Evolutionary conservation across 1,140 invertebrate genomes (phyloP), one percentile per base, ranked within the genome.

Genomic region (Drosophila bifasciata): DNA sequence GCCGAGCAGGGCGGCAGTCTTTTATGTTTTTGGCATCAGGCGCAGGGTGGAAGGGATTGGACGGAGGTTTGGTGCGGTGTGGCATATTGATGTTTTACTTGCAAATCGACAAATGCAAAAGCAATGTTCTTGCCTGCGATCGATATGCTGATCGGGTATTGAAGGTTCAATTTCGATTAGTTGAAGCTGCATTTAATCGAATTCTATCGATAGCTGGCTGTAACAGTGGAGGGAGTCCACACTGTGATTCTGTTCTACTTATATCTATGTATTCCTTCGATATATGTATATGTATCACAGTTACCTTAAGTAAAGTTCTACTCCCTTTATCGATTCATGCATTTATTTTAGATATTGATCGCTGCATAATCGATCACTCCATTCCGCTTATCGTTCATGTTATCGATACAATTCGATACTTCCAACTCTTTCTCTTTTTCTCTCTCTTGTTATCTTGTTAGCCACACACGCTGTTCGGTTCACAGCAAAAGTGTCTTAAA

Each of bases 401-500:
- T 5, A 36, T 36, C 39, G 52, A 41, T 28, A 43, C 8, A 19
- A 55, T 41, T 21, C 19, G 8, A 21, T 21, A 23, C 32, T 36
- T 11, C 32, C 32, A 13, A 3, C 1, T 36, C 11, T 13, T 11
- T 13, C 25, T 62, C 49, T 40, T 19, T 7, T 19, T 11, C n/a
- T 8, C 48, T 56, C 16, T n/a, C 15, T 50, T 25, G 23, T 52
- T 43, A 8, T 28, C 25, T 15, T 28, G 36, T 8, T 41, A 21
- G 53, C 36, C 50, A 36, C 59, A 73, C 69, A 57, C 52, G 23
- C 36, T 25, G 32, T 51, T 55, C 15, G 57, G 50, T 66, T 76
- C 68, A 86, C 81, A 68, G 81, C 73, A 86, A 86, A 86, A 86
- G 83, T 86, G 78, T 88, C 64, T 86, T 78, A 81, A 77, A 80